These are phyloP conservation scores for Drosophila imparisetae DNA, from an alignment of 2,888 invertebrate species.

Conservation along the genomic window DNA sequence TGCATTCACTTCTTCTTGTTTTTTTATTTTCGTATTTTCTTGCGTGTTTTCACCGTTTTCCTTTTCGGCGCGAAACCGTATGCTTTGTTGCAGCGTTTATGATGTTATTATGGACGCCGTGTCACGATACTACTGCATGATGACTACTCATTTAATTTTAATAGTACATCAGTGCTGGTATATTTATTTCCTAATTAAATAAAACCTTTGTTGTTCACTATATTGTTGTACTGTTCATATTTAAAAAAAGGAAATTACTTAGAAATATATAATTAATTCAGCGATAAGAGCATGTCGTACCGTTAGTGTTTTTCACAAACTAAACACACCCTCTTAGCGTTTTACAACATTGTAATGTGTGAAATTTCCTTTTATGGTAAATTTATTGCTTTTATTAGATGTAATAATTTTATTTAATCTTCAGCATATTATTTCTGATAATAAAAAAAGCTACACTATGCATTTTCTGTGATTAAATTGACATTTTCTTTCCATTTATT, in stretches of 20 bases:
- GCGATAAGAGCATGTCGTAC: background rate
- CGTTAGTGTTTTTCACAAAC: background rate
- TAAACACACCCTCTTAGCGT: slow-evolving; percentile 29
- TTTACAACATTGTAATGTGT: slow-evolving; percentile 30
- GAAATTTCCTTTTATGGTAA: background rate
- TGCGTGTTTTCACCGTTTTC: slow-evolving; percentile 56
- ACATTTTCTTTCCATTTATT: background rate
- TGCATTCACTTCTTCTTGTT: slow-evolving; percentile 22
- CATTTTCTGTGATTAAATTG: background rate
- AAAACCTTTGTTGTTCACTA: background rate
- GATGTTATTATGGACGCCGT: slow-evolving; percentile 56
- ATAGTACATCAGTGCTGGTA: background rate
- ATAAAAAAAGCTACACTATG: background rate
- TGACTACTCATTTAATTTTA: background rate
- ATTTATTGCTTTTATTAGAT: background rate
- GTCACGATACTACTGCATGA: slow-evolving; percentile 60
- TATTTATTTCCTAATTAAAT: too few species aligned
- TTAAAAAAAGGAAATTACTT: background rate
- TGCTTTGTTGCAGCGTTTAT: slow-evolving; percentile 77
- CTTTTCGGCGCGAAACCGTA: slow-evolving; percentile 76
- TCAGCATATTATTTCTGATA: background rate
- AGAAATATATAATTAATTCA: background rate
- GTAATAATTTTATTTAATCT: background rate
- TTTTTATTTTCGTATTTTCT: slow-evolving; percentile 28
- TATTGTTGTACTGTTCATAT: background rate